A percentile compares a stretch with the other conserved stretches of the same genome.
These are phyloP conservation scores for Ophioninae sp. DNA, from an alignment of 2,888 invertebrate species.

Conservation along the genomic window DNA sequence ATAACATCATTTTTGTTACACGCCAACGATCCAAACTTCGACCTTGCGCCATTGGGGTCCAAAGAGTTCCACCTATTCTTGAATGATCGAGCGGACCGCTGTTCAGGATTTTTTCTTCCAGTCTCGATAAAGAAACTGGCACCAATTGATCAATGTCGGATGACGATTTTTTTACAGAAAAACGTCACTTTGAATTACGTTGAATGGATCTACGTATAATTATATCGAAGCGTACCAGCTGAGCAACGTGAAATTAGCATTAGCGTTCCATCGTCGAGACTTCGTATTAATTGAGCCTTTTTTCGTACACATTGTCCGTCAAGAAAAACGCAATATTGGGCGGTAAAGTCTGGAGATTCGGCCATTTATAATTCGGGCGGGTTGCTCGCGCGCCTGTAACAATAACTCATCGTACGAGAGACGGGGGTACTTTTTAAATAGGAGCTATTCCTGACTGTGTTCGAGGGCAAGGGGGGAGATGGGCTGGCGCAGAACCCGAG, in stretches of 20 bases:
- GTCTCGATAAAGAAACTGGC: no score
- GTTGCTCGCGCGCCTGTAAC: constrained; percentile 41
- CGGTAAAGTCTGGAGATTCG: constrained; percentile 37
- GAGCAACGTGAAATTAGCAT: no score
- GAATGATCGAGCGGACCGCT: no score
- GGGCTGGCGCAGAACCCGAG: constrained; percentile 31
- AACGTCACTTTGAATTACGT: not conserved
- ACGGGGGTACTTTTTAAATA: constrained; percentile 48
- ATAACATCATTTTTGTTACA: no score
- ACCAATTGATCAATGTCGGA: no score
- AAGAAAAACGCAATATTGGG: constrained; percentile 38
- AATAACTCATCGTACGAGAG: constrained; percentile 31
- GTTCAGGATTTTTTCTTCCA: no score
- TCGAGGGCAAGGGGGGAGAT: constrained; percentile 11
- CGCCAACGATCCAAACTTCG: no score
- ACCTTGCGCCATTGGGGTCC: no score
- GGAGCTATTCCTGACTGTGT: constrained; percentile 37
- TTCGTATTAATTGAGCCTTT: constrained; percentile 38
- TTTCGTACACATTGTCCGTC: constrained; percentile 10
- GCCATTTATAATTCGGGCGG: constrained; percentile 48
- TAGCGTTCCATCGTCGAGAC: constrained; percentile 25
- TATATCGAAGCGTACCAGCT: no score
- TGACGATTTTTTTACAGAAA: no score
- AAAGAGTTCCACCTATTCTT: no score
- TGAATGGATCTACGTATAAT: not conserved